Evolutionary conservation across 2,888 invertebrate genomes (phyloP).

Genomic region (Lymantria monacha): DNA sequence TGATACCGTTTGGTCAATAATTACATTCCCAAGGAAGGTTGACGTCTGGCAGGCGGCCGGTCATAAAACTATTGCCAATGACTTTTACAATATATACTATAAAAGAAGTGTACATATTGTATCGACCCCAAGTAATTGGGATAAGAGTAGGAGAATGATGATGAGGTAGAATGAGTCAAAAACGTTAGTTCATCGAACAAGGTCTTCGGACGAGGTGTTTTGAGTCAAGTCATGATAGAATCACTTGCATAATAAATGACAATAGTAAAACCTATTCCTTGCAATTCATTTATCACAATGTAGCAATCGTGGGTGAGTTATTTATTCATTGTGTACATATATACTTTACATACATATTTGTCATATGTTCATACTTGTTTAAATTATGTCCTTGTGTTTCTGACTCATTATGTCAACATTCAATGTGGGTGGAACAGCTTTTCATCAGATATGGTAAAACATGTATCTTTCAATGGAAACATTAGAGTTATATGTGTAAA

Average conservation of each 20-base stretch:
- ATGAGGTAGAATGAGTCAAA: too few relatives aligned
- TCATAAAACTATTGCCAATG: too few relatives aligned
- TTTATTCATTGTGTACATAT: background rate
- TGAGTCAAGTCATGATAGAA: too few relatives aligned
- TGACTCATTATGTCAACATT: slow-evolving; percentile 76
- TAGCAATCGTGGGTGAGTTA: background rate
- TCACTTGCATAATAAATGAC: background rate
- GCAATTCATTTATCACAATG: slow-evolving; percentile 10
- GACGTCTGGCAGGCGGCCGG: too few relatives aligned
- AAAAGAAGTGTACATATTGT: too few relatives aligned
- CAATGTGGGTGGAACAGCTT: slow-evolving; percentile 71
- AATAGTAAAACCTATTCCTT: background rate
- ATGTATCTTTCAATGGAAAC: slow-evolving; percentile 32
- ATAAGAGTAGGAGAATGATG: too few relatives aligned
- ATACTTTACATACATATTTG: slow-evolving; percentile 60
- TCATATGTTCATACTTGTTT: slow-evolving; percentile 34
- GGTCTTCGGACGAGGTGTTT: too few relatives aligned
- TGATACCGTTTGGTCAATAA: too few relatives aligned
- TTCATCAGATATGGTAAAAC: slow-evolving; percentile 53
- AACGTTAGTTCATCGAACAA: too few relatives aligned
- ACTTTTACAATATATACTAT: too few relatives aligned
- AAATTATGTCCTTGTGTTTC: slow-evolving; percentile 64
- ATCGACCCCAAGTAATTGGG: too few relatives aligned
- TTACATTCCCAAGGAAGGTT: too few relatives aligned
- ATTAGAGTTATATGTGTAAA: background rate